A percentile compares a stretch with the other conserved stretches of the same genome.
phyloP scores from a whole-genome alignment of 1,140 invertebrate genomes.

The Elymnias hypermnestra region DNA sequence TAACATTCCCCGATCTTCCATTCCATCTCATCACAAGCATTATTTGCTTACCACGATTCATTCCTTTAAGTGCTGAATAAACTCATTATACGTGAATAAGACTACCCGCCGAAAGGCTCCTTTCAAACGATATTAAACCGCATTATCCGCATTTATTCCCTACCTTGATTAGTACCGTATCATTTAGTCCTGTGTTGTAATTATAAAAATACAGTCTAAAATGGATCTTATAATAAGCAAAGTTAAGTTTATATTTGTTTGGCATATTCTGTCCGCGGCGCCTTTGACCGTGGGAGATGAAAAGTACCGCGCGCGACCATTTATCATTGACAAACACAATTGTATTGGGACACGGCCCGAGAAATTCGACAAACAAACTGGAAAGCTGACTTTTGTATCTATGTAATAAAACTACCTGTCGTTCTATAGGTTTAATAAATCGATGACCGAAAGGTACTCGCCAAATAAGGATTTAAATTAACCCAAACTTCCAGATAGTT shows the following conservation, averaged over 20 bases:
- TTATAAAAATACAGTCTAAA: conserved; percentile 40
- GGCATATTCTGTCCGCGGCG: conserved; percentile 35
- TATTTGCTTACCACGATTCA: conserved; percentile 72
- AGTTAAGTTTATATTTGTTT: conserved; percentile 31
- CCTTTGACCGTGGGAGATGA: conserved; percentile 66
- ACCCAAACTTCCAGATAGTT: background rate
- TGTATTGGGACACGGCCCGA: conserved; percentile 63
- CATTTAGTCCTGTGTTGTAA: conserved; percentile 72
- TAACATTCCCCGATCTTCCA: conserved; percentile 11
- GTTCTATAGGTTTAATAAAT: conserved; percentile 14
- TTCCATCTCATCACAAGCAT: conserved; percentile 33
- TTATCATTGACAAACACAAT: conserved; percentile 75
- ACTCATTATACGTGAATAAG: conserved; percentile 68
- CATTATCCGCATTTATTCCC: conserved; percentile 72
- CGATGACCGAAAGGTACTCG: background rate
- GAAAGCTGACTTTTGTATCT: conserved; percentile 41
- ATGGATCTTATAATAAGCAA: conserved; percentile 9
- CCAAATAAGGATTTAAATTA: background rate
- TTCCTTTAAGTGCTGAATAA: conserved; percentile 71
- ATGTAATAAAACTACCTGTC: conserved; percentile 19
- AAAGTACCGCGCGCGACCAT: conserved; percentile 65
- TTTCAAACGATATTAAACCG: conserved; percentile 70
- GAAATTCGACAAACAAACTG: conserved; percentile 68
- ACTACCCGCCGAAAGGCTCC: conserved; percentile 66
- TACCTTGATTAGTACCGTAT: conserved; percentile 72